Percentiles rank a stretch among this genome's conserved stretches.
Evolutionary conservation across 2,888 invertebrate species (phyloP).

Genomic region (Aromia moschata): DNA sequence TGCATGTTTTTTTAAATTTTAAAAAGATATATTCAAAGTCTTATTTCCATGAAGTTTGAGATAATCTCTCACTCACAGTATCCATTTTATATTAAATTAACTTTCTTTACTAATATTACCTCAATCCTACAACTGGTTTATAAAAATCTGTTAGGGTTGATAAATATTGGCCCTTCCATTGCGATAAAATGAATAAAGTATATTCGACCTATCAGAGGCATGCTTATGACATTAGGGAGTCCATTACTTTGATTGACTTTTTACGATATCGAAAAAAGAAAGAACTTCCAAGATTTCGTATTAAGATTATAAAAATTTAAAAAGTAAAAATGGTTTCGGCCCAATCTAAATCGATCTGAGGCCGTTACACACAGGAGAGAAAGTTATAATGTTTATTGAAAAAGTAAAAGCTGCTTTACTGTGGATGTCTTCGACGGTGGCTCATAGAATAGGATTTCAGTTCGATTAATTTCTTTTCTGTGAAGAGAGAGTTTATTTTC

Average conservation of each 20-base stretch:
- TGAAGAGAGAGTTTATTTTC: too few species aligned
- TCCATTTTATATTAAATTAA: background rate
- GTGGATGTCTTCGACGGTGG: background rate
- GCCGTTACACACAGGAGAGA: background rate
- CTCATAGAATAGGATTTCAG: background rate
- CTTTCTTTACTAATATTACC: too few species aligned
- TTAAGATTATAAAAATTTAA: background rate
- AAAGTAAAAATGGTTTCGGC: background rate
- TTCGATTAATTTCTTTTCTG: background rate
- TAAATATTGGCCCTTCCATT: background rate
- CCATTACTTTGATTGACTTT: constrained; percentile 7
- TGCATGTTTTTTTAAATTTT: too few species aligned
- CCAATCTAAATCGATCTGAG: background rate
- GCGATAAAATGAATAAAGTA: background rate
- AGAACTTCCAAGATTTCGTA: constrained; percentile 5
- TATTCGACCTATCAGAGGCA: background rate
- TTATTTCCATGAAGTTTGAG: too few species aligned
- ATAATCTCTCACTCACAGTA: too few species aligned
- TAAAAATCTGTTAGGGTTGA: background rate
- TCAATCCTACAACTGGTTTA: background rate
- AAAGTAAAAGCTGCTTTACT: background rate
- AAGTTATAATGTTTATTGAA: background rate
- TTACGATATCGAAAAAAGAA: constrained; percentile 1
- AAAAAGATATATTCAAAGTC: too few species aligned
- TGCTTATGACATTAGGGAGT: background rate